Evolutionary conservation across 2,888 invertebrate species (phyloP), one percentile per base, ranked within the genome.

Genomic region (Chrysolina haemoptera): DNA sequence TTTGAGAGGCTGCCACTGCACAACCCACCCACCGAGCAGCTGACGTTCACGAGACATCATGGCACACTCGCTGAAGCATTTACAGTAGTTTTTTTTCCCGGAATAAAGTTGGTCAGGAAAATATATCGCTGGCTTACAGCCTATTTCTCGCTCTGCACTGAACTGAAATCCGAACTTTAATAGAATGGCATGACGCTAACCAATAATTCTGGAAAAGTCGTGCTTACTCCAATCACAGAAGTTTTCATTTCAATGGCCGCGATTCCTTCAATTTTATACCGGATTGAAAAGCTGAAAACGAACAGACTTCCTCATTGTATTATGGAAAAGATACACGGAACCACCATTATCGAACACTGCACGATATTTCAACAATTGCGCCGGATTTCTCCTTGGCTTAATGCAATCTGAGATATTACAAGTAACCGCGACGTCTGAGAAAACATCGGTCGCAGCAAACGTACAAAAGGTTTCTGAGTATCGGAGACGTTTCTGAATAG

Each of bases 141-240:
- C 41, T 41, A 27, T 70, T 62, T 68, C 64, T 64, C 46, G 27
- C 50, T 46, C 40, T 35, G 43, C 48, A 48, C 59, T 48, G 35
- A 62, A 41, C 63, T n/a, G 66, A 71, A 64, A 66, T 68, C 63
- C 64, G 40, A 77, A 77, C 40, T 77, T 77, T 64, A 68, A 75
- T 67, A 62, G 71, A 75, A 75, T 75, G 65, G 70, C 72, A 68
- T 72, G 70, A 74, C 71, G 69, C 64, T 67, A 55, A 46, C 75
- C 75, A 71, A 73, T 71, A 73, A 77, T 71, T 73, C 73, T 73
- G 40, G 63, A 40, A 50, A 69, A 73, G 73, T 74, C 74, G 65
- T 71, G 74, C 72, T 76, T 78, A 78, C 77, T 78, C 76, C 76
- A 76, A 78, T 79, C 76, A 66, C 73, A 68, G 53, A 72, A 75